Conservation (phyloP, 2,113 vertebrate species). For the Motacilla tschutschensis region DNA sequence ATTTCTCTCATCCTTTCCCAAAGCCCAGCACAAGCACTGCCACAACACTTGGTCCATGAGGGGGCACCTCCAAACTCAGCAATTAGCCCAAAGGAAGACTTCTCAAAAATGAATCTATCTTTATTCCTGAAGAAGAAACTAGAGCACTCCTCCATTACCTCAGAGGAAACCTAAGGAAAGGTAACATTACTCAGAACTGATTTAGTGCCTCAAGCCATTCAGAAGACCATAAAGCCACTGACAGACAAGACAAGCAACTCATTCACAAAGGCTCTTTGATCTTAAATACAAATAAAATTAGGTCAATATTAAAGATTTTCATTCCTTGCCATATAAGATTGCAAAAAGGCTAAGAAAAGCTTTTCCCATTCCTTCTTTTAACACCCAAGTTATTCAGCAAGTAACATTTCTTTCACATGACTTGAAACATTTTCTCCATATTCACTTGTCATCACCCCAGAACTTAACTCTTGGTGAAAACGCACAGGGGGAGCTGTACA, state of each 20-base stretch:
- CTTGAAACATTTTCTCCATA: constrained; percentile 31
- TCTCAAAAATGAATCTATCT: background rate
- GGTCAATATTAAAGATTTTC: constrained; percentile 54
- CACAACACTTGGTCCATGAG: background rate
- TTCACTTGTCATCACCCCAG: background rate
- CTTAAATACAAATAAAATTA: constrained; percentile 50
- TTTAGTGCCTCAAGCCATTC: constrained; percentile 35
- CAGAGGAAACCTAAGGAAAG: constrained; percentile 34
- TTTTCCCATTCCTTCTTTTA: constrained; percentile 20
- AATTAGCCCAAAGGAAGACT: background rate
- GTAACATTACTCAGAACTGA: constrained; percentile 19
- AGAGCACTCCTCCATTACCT: constrained; percentile 12
- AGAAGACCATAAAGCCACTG: constrained; percentile 25
- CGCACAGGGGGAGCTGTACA: fast-evolving
- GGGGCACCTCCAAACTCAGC: background rate
- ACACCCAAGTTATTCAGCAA: constrained; percentile 27
- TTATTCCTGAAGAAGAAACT: constrained; percentile 6
- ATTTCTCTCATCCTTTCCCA: background rate
- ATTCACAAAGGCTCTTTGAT: constrained; percentile 41
- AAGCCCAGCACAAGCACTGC: background rate
- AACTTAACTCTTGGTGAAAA: constrained; percentile 9
- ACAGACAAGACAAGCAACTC: constrained; percentile 34
- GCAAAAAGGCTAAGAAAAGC: background rate
- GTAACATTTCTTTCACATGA: constrained; percentile 41
- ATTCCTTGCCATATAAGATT: constrained; percentile 38